Evolutionary conservation across 2,797 vertebrate genomes (phyloP).

Genomic region (Paguma larvata): DNA sequence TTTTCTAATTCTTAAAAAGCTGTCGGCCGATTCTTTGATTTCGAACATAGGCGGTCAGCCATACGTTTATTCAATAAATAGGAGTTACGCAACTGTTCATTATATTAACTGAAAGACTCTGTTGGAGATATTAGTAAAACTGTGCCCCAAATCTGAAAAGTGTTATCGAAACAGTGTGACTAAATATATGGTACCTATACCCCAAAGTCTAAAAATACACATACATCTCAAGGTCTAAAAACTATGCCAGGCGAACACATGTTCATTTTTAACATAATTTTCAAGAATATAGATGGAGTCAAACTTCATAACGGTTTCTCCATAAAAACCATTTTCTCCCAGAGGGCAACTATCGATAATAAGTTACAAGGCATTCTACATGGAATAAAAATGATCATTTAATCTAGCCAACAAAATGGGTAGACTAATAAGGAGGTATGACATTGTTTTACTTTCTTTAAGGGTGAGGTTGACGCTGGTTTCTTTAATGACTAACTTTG

Average conservation of each 20-base stretch:
- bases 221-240: not conserved
- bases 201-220: conserved; percentile 37
- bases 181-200: not conserved
- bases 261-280: conserved; percentile 57
- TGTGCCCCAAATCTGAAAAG: not conserved
- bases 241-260: not conserved
- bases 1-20: conserved; percentile 70
- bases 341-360: not conserved
- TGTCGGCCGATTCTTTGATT: conserved; percentile 67
- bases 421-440: not conserved
- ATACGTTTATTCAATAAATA: conserved; percentile 61
- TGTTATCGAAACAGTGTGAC: not conserved
- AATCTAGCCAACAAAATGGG: not conserved
- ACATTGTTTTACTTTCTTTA: conserved; percentile 35
- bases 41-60: conserved; percentile 8
- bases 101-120: conserved; percentile 27
- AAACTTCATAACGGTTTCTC: conserved; percentile 47
- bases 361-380: not conserved
- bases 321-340: not conserved
- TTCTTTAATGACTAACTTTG: conserved; percentile 85
- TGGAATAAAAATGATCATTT: not conserved
- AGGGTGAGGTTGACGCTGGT: not conserved
- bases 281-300: not conserved
- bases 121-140: conserved; percentile 19
- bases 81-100: not conserved